A percentile compares a stretch with the other conserved stretches of the same genome.
Conservation (phyloP, 2,797 vertebrate species). For the Trachops cirrhosus region DNA sequence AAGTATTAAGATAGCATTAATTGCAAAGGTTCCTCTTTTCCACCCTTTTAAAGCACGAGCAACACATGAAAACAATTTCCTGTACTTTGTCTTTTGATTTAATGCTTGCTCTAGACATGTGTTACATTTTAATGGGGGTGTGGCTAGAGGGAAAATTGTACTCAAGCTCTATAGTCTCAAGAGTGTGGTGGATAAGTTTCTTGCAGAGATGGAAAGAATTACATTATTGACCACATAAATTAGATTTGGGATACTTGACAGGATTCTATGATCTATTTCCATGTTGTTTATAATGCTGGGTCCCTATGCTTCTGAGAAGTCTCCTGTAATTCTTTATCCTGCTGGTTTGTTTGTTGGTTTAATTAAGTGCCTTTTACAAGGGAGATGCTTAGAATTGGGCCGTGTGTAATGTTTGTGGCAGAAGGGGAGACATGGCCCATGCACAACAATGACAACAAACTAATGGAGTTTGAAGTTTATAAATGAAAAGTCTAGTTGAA, state of each 20-base stretch:
- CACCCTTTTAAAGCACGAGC: neutral
- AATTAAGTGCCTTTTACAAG: conserved; percentile 69
- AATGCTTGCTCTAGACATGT: conserved; percentile 44
- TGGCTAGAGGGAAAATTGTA: conserved; percentile 51
- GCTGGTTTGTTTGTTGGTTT: conserved; percentile 61
- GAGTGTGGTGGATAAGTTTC: conserved; percentile 46
- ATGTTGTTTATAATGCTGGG: conserved; percentile 56
- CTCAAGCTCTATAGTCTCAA: conserved; percentile 13
- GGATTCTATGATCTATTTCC: conserved; percentile 54
- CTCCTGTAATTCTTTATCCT: conserved; percentile 23
- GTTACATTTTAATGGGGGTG: conserved; percentile 54
- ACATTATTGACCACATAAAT: conserved; percentile 64
- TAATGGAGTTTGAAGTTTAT: conserved; percentile 64
- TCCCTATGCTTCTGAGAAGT: conserved; percentile 33
- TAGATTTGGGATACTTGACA: conserved; percentile 58
- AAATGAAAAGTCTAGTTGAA: conserved; percentile 50
- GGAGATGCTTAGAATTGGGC: conserved; percentile 44
- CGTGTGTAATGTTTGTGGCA: conserved; percentile 49
- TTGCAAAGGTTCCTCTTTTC: conserved; percentile 1
- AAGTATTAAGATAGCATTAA: conserved; percentile 23
- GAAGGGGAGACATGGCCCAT: conserved; percentile 48
- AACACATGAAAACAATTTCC: conserved; percentile 46
- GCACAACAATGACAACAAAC: conserved; percentile 49
- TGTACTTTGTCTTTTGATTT: conserved; percentile 65
- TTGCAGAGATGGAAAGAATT: conserved; percentile 63